Conservation (phyloP, 2,888 invertebrate species). For the Polyommatus icarus region DNA sequence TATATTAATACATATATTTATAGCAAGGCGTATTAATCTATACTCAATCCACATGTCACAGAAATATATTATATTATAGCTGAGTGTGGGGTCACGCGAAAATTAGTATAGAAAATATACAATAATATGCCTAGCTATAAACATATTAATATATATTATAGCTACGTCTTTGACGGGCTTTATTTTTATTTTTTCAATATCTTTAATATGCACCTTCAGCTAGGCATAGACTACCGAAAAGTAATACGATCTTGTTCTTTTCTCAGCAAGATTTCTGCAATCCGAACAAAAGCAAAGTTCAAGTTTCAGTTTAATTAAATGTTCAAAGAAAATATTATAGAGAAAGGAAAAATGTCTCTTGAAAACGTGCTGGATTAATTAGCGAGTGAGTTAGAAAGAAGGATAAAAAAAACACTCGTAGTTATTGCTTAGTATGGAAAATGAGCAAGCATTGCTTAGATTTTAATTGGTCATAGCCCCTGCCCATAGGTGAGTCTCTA, state of each 20-base stretch:
- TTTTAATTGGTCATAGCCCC: neutral
- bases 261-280: neutral
- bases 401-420: neutral
- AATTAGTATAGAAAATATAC: no score
- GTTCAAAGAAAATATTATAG: neutral
- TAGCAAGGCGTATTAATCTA: no score
- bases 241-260: neutral
- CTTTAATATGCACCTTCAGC: neutral
- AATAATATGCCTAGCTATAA: no score
- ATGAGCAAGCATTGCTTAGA: neutral
- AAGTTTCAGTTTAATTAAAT: neutral
- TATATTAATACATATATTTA: no score
- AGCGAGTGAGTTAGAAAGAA: neutral
- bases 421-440: neutral
- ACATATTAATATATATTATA: no score
- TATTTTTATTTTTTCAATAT: neutral
- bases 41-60: no score
- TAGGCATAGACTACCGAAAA: slow-evolving; percentile 6
- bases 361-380: neutral
- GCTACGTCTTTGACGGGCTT: no score
- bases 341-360: slow-evolving; percentile 16
- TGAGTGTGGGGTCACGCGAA: no score
- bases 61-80: no score
- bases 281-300: neutral
- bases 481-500: neutral